These are phyloP conservation scores for Listrodromus nycthemerus DNA, from an alignment of 2,888 invertebrate species.

Conservation along the genomic window DNA sequence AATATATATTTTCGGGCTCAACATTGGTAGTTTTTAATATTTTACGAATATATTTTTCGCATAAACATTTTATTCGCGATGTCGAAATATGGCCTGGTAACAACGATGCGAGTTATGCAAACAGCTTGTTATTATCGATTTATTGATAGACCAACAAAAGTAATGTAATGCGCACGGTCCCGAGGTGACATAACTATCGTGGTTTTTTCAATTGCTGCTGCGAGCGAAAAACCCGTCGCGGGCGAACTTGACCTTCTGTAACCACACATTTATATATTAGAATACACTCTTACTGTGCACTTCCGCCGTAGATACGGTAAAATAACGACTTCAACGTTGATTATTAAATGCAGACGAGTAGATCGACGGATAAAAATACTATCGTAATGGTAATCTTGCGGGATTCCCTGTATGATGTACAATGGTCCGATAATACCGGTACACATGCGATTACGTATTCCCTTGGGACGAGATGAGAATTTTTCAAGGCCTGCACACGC, in stretches of 20 bases:
- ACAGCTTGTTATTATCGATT: neutral
- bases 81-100: slow-evolving; percentile 54
- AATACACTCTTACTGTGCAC: neutral
- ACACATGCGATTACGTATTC: slow-evolving; percentile 26
- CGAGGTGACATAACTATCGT: slow-evolving; percentile 52
- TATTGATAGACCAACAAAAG: slow-evolving; percentile 51
- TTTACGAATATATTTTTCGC: no score
- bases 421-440: slow-evolving; percentile 22
- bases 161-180: slow-evolving; percentile 24
- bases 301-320: slow-evolving; percentile 19
- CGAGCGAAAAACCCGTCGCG: slow-evolving; percentile 54
- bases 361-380: slow-evolving; percentile 40
- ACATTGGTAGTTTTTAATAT: no score
- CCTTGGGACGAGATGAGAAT: neutral
- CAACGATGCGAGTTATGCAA: slow-evolving; percentile 51
- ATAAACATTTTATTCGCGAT: neutral
- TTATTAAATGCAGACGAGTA: slow-evolving; percentile 31
- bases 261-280: slow-evolving; percentile 6
- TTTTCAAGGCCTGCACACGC: slow-evolving; percentile 14
- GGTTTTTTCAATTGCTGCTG: slow-evolving; percentile 28
- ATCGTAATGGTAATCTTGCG: slow-evolving; percentile 13
- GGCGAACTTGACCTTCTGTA: slow-evolving; percentile 65
- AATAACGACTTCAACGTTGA: slow-evolving; percentile 28
- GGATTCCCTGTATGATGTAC: slow-evolving; percentile 5
- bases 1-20: no score